Conservation (phyloP, 2,888 invertebrate species). For the Lasioglossum oenotherae region DNA sequence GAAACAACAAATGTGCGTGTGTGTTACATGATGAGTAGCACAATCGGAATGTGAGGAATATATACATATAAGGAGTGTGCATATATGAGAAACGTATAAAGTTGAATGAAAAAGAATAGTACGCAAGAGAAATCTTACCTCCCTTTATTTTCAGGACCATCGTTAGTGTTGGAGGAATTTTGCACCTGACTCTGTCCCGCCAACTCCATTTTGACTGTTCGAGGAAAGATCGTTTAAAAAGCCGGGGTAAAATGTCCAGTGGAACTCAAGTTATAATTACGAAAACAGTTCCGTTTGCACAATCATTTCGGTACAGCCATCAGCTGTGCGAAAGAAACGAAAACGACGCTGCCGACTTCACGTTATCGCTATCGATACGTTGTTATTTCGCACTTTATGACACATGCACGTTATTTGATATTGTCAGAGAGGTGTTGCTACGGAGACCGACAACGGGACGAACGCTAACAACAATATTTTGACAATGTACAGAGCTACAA, state of each 20-base stretch:
- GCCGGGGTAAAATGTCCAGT: not conserved
- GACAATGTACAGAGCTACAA: slow-evolving; percentile 14
- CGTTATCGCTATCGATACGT: slow-evolving; percentile 28
- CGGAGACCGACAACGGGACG: not conserved
- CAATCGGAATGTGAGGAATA: not conserved
- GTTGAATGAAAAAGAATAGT: not conserved
- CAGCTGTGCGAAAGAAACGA: slow-evolving; percentile 39
- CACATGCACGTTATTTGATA: slow-evolving; percentile 12
- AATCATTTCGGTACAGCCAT: slow-evolving; percentile 30
- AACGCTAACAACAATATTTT: slow-evolving; percentile 16
- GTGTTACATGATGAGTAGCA: no score
- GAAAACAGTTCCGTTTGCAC: not conserved
- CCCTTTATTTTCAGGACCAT: slow-evolving; percentile 70
- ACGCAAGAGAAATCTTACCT: slow-evolving; percentile 49
- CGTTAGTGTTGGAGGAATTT: slow-evolving; percentile 56
- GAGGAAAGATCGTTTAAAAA: slow-evolving; percentile 5
- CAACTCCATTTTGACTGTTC: slow-evolving; percentile 64
- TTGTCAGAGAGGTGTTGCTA: not conserved
- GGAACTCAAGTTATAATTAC: slow-evolving; percentile 23
- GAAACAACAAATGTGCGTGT: slow-evolving; percentile 63
- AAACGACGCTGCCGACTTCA: slow-evolving; percentile 48
- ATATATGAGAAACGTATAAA: not conserved
- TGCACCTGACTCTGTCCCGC: slow-evolving; percentile 61
- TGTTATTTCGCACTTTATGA: slow-evolving; percentile 2
- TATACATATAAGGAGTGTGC: not conserved